These are phyloP conservation scores for Stegodyphus mimosarum DNA, from an alignment of 1,140 invertebrate genomes.

Conservation along the genomic window DNA sequence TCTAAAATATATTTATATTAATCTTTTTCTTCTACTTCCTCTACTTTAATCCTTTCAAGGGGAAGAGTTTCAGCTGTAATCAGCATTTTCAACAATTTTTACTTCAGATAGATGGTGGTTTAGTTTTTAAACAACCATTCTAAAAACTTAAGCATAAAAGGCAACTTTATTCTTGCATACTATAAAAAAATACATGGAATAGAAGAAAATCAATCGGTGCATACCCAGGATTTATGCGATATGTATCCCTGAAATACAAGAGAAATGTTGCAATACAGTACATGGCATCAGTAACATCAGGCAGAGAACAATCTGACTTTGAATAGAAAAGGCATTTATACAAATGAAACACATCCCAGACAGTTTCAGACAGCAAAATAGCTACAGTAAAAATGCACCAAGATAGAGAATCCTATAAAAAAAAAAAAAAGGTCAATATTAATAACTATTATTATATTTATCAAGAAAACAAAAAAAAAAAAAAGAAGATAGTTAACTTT, in stretches of 20 bases:
- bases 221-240: slow-evolving; percentile 40
- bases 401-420: slow-evolving; percentile 12
- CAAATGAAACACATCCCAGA: slow-evolving; percentile 27
- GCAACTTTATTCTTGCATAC: too few relatives aligned
- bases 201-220: background rate
- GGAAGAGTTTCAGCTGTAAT: too few relatives aligned
- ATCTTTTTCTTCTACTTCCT: too few relatives aligned
- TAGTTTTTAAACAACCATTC: too few relatives aligned
- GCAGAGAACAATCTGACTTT: slow-evolving; percentile 4
- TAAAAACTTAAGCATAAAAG: too few relatives aligned
- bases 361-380: slow-evolving; percentile 28
- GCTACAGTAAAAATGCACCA: slow-evolving; percentile 28
- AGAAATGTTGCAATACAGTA: slow-evolving; percentile 52
- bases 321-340: background rate
- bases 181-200: too few relatives aligned
- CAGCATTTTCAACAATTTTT: too few relatives aligned
- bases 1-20: too few relatives aligned
- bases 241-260: background rate
- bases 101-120: too few relatives aligned
- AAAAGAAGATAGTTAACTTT: too few relatives aligned
- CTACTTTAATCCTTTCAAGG: too few relatives aligned
- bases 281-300: slow-evolving; percentile 37
- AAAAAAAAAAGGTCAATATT: background rate
- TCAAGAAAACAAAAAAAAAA: too few relatives aligned
- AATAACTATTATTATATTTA: background rate